phyloP scores from a whole-genome alignment of 2,888 invertebrate genomes.

The Hecatera dysodea region DNA sequence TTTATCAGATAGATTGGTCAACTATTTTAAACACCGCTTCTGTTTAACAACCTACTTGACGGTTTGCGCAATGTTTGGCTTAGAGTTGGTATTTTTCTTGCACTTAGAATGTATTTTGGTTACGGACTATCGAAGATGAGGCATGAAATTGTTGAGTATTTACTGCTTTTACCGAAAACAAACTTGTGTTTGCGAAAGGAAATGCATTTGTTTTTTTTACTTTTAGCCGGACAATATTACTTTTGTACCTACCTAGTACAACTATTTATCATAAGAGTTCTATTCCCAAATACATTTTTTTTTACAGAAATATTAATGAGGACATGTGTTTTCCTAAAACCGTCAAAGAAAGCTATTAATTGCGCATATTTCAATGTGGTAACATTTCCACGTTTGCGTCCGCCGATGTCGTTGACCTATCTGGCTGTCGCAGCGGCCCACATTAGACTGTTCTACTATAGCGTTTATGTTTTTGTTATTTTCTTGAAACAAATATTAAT shows the following conservation, averaged over 20 bases:
- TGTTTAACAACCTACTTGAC: constrained; percentile 48
- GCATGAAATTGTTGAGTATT: constrained; percentile 18
- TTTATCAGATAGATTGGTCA: constrained; percentile 63
- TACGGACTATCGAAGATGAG: constrained; percentile 20
- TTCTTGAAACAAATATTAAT: constrained; percentile 30
- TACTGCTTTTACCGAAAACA: not conserved
- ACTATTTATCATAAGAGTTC: not conserved
- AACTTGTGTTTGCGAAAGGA: not conserved
- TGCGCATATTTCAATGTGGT: constrained; percentile 46
- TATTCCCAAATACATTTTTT: not conserved
- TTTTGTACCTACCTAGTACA: not conserved
- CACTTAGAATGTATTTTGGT: constrained; percentile 21
- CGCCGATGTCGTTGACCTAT: constrained; percentile 63
- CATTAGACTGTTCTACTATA: constrained; percentile 34
- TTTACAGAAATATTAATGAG: not conserved
- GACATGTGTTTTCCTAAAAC: constrained; percentile 18
- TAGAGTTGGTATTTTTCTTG: constrained; percentile 28
- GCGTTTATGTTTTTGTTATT: constrained; percentile 41
- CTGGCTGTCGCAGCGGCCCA: constrained; percentile 54
- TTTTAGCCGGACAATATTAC: not conserved
- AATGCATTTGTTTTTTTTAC: not conserved
- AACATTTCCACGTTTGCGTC: constrained; percentile 53
- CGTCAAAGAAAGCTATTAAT: constrained; percentile 39
- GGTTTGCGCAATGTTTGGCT: constrained; percentile 47
- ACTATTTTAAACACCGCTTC: constrained; percentile 45